phyloP scores from a whole-genome alignment of 2,113 vertebrate species.

The Hemibagrus wyckioides region DNA sequence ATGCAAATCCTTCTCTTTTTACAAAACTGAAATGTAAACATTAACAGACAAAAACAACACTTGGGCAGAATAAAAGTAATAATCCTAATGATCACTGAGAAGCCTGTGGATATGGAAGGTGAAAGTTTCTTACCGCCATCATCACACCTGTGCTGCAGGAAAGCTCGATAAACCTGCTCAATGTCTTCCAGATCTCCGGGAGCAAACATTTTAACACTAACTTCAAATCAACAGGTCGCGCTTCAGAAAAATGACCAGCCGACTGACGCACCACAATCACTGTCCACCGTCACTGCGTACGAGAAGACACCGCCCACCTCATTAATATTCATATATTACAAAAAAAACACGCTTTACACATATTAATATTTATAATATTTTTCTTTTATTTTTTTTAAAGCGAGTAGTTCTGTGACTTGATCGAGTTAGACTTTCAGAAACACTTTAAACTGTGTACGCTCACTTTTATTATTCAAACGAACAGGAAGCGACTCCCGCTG shows the following conservation, averaged over 20 bases:
- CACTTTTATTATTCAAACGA: not conserved
- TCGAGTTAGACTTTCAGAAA: not conserved
- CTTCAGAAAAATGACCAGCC: too few relatives aligned
- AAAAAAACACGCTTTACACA: not conserved
- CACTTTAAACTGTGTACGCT: not conserved
- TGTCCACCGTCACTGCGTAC: too few relatives aligned
- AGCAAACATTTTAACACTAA: slow-evolving; percentile 58
- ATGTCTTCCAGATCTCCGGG: slow-evolving; percentile 70
- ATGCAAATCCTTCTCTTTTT: not conserved
- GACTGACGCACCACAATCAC: not conserved
- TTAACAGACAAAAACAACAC: not conserved
- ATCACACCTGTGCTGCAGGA: slow-evolving; percentile 76
- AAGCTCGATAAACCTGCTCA: slow-evolving; percentile 83
- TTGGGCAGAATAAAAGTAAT: not conserved
- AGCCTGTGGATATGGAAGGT: not conserved
- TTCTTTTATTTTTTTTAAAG: not conserved
- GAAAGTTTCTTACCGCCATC: slow-evolving; percentile 66
- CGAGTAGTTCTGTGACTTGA: not conserved
- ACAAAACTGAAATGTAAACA: not conserved
- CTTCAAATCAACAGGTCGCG: not conserved
- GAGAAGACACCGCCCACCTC: not conserved
- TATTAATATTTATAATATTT: not conserved
- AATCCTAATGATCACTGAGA: not conserved
- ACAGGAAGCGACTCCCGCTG: not conserved
- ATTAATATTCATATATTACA: not conserved